phyloP scores from a whole-genome alignment of 53 echinoderm and acorn worm genomes.

The Temnopleurus reevesii region DNA sequence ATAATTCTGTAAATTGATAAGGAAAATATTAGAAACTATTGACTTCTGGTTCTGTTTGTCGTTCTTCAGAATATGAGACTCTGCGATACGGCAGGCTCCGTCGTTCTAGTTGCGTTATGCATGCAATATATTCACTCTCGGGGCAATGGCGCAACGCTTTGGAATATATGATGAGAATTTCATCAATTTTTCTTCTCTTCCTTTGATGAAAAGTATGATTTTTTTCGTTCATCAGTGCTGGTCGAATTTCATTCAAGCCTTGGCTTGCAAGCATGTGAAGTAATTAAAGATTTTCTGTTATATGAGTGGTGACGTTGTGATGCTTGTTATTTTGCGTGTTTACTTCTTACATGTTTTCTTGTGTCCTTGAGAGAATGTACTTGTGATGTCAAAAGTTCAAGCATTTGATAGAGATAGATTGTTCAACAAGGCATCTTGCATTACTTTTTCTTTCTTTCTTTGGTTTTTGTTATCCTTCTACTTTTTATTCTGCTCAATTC shows the following conservation, averaged over 20 bases:
- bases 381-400: neutral
- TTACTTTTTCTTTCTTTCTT: neutral
- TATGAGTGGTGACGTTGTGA: neutral
- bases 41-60: constrained; percentile 6
- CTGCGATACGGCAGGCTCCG: neutral
- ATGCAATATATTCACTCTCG: constrained; percentile 23
- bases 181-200: constrained; percentile 19
- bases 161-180: constrained; percentile 42
- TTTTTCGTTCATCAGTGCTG: neutral
- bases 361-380: neutral
- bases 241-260: constrained; percentile 25
- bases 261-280: constrained; percentile 8
- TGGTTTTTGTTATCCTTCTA: no score
- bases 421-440: neutral
- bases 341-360: neutral
- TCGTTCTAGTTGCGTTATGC: neutral
- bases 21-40: constrained; percentile 33
- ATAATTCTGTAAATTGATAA: constrained; percentile 17
- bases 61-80: constrained; percentile 27
- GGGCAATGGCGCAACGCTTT: neutral
- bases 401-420: neutral
- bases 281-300: constrained; percentile 13
- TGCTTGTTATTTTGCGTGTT: neutral
- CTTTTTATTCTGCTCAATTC: no score
- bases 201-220: neutral